Conservation (phyloP, 2,113 vertebrate species). For the Coregonus clupeaformis region DNA sequence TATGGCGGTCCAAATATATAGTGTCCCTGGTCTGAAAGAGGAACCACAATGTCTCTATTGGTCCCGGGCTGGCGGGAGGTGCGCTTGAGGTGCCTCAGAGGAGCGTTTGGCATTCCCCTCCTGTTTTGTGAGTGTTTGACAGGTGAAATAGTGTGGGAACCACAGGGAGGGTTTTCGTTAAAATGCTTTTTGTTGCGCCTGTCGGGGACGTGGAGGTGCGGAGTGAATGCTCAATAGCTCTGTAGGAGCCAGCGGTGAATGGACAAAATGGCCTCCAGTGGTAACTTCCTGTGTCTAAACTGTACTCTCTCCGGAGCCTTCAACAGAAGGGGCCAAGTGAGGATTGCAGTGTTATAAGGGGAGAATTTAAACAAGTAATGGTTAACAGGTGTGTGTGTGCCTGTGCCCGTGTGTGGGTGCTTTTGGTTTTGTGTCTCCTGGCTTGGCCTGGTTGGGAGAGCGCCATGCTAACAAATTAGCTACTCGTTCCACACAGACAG, state of each 20-base stretch:
- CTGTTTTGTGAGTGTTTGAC: slow-evolving; percentile 72
- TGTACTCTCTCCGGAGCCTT: neutral
- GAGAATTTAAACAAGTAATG: slow-evolving; percentile 22
- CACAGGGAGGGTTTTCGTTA: slow-evolving; percentile 62
- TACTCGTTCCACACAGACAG: slow-evolving; percentile 30
- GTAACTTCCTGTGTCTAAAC: slow-evolving; percentile 6
- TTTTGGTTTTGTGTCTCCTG: neutral
- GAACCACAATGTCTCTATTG: slow-evolving; percentile 58
- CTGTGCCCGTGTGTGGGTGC: neutral
- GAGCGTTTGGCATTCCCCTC: slow-evolving; percentile 51
- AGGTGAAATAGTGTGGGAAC: slow-evolving; percentile 85
- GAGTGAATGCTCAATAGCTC: slow-evolving; percentile 73
- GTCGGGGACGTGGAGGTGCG: slow-evolving; percentile 67
- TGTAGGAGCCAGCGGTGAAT: slow-evolving; percentile 69
- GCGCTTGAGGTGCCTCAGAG: slow-evolving; percentile 57
- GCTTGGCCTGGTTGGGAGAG: slow-evolving; percentile 14
- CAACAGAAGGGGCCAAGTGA: neutral
- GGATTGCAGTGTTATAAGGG: neutral
- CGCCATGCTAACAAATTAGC: slow-evolving; percentile 32
- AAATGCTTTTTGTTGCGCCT: slow-evolving; percentile 70
- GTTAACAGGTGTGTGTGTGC: slow-evolving; percentile 38
- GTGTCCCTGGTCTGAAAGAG: slow-evolving; percentile 40
- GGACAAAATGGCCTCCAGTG: slow-evolving; percentile 55
- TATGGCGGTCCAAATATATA: neutral
- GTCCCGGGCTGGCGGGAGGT: slow-evolving; percentile 71